Conservation (phyloP, 2,797 vertebrate genomes). For the Danio kyathit region DNA sequence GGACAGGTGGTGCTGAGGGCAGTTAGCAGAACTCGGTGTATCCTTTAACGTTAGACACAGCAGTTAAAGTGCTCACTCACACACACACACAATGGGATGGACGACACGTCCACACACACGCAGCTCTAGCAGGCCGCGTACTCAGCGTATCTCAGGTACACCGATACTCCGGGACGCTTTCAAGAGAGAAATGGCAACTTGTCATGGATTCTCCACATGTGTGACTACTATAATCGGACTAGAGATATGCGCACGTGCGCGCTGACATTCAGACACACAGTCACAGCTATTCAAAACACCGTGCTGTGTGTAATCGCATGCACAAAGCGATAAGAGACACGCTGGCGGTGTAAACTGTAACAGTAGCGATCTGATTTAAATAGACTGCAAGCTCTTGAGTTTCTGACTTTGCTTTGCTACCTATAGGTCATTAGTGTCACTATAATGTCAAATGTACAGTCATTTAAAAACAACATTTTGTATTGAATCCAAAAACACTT, state of each 20-base stretch:
- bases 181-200: conserved; percentile 22
- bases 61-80: conserved; percentile 71
- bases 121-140: background rate
- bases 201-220: conserved; percentile 9
- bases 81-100: conserved; percentile 6
- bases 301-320: conserved; percentile 15
- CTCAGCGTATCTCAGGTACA: background rate
- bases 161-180: conserved; percentile 3
- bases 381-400: conserved; percentile 5
- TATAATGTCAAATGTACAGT: too few relatives aligned
- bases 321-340: conserved; percentile 23
- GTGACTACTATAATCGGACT: conserved; percentile 32
- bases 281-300: conserved; percentile 23
- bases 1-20: conserved; percentile 86
- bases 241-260: conserved; percentile 36
- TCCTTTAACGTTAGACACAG: conserved; percentile 79
- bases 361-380: conserved; percentile 35
- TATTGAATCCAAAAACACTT: too few relatives aligned
- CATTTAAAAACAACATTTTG: too few relatives aligned
- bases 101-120: conserved; percentile 25
- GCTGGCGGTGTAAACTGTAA: background rate
- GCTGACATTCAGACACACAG: conserved; percentile 41
- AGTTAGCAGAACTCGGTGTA: conserved; percentile 70
- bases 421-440: background rate
- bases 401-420: conserved; percentile 3